Evolutionary conservation across 2,113 vertebrate genomes (phyloP).

Genomic region (Coreoperca whiteheadi): DNA sequence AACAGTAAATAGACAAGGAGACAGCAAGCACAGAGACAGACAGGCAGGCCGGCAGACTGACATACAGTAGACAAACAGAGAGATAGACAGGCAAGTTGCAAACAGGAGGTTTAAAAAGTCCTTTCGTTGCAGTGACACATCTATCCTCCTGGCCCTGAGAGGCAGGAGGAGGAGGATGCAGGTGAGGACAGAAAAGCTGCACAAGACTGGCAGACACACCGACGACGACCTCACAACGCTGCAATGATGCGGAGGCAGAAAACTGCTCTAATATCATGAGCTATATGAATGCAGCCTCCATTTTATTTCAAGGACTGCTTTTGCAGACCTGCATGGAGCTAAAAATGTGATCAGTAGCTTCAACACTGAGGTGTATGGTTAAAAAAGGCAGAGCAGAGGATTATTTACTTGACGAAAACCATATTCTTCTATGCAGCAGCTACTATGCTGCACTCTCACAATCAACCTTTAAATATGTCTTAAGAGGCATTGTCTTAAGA

Average conservation of each 20-base stretch:
- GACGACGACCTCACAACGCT: constrained; percentile 18
- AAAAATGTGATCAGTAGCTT: not conserved
- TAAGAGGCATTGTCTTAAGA: not conserved
- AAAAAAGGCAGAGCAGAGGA: not conserved
- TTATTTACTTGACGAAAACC: constrained; percentile 8
- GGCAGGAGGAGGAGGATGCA: constrained; percentile 33
- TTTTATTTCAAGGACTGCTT: constrained; percentile 7
- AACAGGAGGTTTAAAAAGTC: constrained; percentile 39
- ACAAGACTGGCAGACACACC: constrained; percentile 3
- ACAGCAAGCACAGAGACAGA: not conserved
- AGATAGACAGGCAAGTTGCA: constrained; percentile 11
- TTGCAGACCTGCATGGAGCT: not conserved
- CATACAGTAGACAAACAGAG: not conserved
- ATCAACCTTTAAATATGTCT: not conserved
- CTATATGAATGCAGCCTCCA: constrained; percentile 7
- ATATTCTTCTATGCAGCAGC: not conserved
- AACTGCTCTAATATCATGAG: constrained; percentile 7
- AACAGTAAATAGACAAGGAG: not conserved
- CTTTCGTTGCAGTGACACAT: constrained; percentile 56
- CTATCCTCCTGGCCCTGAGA: constrained; percentile 29
- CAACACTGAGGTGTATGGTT: not conserved
- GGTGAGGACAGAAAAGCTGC: constrained; percentile 42
- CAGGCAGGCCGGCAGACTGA: constrained; percentile 16
- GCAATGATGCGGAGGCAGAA: constrained; percentile 8
- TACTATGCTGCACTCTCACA: not conserved